phyloP scores from a whole-genome alignment of 2,797 vertebrate species.

The Anas bernieri region DNA sequence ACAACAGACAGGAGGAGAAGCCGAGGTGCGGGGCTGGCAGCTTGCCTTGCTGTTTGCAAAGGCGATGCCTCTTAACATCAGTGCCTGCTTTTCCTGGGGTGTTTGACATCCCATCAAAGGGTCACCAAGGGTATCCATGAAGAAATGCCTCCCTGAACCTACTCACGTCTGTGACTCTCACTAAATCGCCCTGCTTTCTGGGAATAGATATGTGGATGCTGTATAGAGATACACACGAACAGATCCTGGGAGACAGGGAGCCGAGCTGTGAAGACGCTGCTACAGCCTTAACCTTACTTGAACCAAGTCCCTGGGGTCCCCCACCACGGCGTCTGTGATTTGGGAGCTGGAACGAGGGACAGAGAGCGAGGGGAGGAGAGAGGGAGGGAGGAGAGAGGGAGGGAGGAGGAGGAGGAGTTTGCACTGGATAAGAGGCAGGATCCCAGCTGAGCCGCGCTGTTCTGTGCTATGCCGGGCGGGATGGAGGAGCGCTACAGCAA shows the following conservation, averaged over 20 bases:
- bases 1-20: not conserved
- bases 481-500: slow-evolving; percentile 85
- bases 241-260: not conserved
- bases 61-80: fast-evolving
- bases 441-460: not conserved
- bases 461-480: not conserved
- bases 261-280: not conserved
- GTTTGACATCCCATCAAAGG: not conserved
- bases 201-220: fast-evolving
- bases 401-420: not conserved
- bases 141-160: not conserved
- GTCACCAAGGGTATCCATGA: not conserved
- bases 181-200: fast-evolving
- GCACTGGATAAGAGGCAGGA: slow-evolving; percentile 29
- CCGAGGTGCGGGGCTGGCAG: not conserved
- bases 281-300: not conserved
- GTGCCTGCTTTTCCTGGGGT: not conserved
- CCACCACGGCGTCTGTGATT: not conserved
- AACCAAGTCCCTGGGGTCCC: not conserved
- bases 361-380: too few relatives aligned
- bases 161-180: fast-evolving
- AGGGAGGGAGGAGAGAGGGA: not conserved
- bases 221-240: fast-evolving
- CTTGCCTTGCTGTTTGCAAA: not conserved
- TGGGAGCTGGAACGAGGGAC: not conserved